Conservation (phyloP, 2,113 vertebrate genomes). For the Eidolon helvum region DNA sequence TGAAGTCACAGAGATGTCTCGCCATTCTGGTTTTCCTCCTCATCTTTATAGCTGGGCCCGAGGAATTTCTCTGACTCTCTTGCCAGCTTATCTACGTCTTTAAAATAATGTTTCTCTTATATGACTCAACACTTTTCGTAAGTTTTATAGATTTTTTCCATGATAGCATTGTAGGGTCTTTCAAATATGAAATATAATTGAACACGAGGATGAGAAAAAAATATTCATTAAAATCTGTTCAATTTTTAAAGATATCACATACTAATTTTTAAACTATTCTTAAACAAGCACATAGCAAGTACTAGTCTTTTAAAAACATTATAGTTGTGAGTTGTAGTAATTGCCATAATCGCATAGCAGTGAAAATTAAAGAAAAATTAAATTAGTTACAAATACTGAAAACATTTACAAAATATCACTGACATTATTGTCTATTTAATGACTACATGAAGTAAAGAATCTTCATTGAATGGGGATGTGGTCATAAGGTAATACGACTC, state of each 20-base stretch:
- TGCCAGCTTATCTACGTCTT: not conserved
- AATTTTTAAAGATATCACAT: not conserved
- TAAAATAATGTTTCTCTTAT: not conserved
- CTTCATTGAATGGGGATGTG: constrained; percentile 49
- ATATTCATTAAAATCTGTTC: not conserved
- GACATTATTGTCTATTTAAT: constrained; percentile 66
- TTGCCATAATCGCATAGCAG: not conserved
- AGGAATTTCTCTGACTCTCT: not conserved
- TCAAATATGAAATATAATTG: not conserved
- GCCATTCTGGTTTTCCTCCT: too few relatives aligned
- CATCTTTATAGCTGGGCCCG: not conserved
- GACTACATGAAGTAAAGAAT: constrained; percentile 52
- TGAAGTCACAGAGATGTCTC: rapidly evolving
- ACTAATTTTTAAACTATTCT: constrained; percentile 27
- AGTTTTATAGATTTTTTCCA: not conserved
- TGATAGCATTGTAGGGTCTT: not conserved
- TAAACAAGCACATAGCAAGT: not conserved
- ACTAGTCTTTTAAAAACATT: constrained; percentile 2
- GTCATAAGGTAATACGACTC: not conserved
- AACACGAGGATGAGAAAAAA: not conserved
- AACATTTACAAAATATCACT: constrained; percentile 68
- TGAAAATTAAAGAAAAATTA: constrained; percentile 43
- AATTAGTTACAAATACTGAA: constrained; percentile 61
- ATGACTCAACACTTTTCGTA: not conserved
- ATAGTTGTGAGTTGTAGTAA: not conserved